Evolutionary conservation across 2,888 invertebrate genomes (phyloP).

Genomic region (Laspeyria flexula): DNA sequence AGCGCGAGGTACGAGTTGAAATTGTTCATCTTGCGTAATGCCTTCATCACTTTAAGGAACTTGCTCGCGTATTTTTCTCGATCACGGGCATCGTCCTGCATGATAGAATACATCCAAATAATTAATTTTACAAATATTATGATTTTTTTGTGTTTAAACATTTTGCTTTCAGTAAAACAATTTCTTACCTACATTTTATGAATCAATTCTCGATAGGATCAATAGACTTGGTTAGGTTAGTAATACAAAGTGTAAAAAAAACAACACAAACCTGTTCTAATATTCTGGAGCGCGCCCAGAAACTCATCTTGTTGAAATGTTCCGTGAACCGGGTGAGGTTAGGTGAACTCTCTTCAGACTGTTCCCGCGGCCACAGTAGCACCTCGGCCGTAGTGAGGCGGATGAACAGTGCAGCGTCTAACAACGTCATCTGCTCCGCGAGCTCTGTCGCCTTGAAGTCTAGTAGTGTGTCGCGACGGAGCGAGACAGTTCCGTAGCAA

Average conservation of each 20-base stretch:
- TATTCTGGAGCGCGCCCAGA: conserved; percentile 98
- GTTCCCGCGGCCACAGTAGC: conserved; percentile 98
- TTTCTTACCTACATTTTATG: no score
- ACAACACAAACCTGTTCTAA: conserved; percentile 88
- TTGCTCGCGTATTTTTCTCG: conserved; percentile 97
- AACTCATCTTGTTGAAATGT: conserved; percentile 99
- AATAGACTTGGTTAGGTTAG: background rate
- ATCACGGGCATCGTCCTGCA: conserved; percentile 95
- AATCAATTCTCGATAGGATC: no score
- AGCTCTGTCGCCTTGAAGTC: conserved; percentile 98
- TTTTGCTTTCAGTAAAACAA: no score
- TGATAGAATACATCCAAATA: background rate
- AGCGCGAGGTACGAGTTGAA: conserved; percentile 99
- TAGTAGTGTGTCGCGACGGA: conserved; percentile 88
- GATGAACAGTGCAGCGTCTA: conserved; percentile 98
- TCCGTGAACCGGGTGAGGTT: conserved; percentile 98
- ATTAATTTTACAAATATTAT: no score
- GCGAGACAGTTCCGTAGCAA: conserved; percentile 74
- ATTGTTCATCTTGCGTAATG: conserved; percentile 98
- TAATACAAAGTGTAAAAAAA: background rate
- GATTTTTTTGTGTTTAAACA: no score
- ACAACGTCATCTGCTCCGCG: conserved; percentile 98
- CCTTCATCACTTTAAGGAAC: conserved; percentile 99
- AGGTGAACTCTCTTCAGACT: conserved; percentile 98
- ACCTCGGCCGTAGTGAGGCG: conserved; percentile 99